Evolutionary conservation across 2,888 invertebrate genomes (phyloP).

Genomic region (Deroplatys truncata): DNA sequence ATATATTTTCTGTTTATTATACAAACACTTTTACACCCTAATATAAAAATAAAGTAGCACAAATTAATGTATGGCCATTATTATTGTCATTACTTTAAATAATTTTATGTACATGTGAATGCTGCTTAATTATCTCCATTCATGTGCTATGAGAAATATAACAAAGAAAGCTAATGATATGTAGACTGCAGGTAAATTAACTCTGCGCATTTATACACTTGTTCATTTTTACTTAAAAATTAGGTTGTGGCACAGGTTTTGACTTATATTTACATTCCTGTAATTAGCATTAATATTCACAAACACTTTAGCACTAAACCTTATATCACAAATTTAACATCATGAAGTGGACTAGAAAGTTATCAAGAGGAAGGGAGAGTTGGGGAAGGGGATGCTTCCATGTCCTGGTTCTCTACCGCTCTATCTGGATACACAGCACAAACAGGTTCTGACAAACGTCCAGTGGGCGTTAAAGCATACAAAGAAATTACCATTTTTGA

Average conservation of each 20-base stretch:
- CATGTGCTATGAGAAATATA: neutral
- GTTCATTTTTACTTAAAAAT: neutral
- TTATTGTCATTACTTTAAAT: neutral
- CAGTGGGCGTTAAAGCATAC: neutral
- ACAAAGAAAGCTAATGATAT: neutral
- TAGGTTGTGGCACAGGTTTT: neutral
- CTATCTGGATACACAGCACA: neutral
- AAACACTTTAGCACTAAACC: neutral
- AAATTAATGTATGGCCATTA: too few relatives aligned
- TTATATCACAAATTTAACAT: neutral
- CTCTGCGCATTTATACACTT: neutral
- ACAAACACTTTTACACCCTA: neutral
- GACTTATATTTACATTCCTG: neutral
- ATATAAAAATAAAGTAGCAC: neutral
- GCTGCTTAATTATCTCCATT: neutral
- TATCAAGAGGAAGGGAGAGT: neutral
- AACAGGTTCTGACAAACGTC: neutral
- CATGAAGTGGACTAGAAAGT: neutral
- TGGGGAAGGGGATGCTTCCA: neutral
- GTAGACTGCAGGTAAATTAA: neutral
- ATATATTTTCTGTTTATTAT: neutral
- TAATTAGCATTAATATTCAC: neutral
- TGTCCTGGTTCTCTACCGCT: neutral
- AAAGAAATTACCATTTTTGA: neutral
- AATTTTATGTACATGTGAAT: neutral